Percentiles rank a stretch among this genome's conserved stretches.
Evolutionary conservation across 1,140 invertebrate genomes (phyloP).

Genomic region (Drosophila orena): DNA sequence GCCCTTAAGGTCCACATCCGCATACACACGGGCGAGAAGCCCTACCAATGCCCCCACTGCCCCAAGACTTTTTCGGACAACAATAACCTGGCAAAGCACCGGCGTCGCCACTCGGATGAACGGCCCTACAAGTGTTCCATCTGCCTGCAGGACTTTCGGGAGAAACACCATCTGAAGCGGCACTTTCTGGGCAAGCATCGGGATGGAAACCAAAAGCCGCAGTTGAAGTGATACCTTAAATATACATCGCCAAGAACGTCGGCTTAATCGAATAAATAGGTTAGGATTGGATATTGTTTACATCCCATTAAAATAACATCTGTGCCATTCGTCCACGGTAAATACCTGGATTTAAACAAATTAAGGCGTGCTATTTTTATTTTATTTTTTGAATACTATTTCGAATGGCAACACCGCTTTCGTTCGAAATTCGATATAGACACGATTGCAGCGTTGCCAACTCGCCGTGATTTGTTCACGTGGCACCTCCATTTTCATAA

Average conservation of each 20-base stretch:
- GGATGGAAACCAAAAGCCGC: not conserved
- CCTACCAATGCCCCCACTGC: conserved; percentile 28
- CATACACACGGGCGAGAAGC: conserved; percentile 33
- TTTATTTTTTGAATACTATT: too few relatives aligned
- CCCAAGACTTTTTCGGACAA: conserved; percentile 21
- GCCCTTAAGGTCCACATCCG: conserved; percentile 14
- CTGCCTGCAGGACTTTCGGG: conserved; percentile 19
- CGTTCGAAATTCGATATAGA: not conserved
- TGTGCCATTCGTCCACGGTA: too few relatives aligned
- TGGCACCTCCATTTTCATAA: not conserved
- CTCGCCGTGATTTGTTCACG: not conserved
- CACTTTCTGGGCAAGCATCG: conserved; percentile 30
- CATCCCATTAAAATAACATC: not conserved
- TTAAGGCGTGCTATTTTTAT: too few relatives aligned
- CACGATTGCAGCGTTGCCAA: not conserved
- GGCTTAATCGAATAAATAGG: not conserved
- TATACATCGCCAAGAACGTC: too few relatives aligned
- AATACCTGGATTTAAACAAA: too few relatives aligned
- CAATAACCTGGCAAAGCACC: conserved; percentile 33
- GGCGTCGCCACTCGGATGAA: conserved; percentile 21
- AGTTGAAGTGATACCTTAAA: conserved; percentile 4
- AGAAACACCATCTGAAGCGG: conserved; percentile 33
- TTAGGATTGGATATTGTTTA: not conserved
- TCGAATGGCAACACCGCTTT: not conserved
- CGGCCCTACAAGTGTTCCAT: conserved; percentile 26